A percentile compares a stretch with the other conserved stretches of the same genome.
phyloP scores from a whole-genome alignment of 2,888 invertebrate species.

The Sphaerophoria taeniata region DNA sequence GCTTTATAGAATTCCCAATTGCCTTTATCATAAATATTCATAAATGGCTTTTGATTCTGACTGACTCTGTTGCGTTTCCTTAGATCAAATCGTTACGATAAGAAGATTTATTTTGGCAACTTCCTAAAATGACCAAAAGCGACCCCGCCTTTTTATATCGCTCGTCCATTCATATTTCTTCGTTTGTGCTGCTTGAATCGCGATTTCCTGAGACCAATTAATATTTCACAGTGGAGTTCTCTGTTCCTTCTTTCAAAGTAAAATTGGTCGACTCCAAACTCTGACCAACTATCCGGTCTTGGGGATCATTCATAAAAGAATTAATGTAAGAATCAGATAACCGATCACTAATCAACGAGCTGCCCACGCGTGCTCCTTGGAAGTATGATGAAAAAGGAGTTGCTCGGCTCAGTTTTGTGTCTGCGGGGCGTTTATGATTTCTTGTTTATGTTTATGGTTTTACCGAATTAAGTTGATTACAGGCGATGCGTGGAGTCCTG shows the following conservation, averaged over 20 bases:
- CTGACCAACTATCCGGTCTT: not conserved
- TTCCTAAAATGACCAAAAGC: constrained; percentile 65
- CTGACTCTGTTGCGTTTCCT: constrained; percentile 54
- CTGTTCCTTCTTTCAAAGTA: constrained; percentile 1
- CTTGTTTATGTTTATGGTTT: constrained; percentile 55
- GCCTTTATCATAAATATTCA: constrained; percentile 67
- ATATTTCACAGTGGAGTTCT: constrained; percentile 39
- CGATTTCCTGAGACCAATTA: constrained; percentile 52
- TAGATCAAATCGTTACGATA: constrained; percentile 62
- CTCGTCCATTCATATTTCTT: not conserved
- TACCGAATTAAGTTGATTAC: constrained; percentile 27
- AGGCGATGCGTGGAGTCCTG: constrained; percentile 65
- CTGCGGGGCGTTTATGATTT: constrained; percentile 15
- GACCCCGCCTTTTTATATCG: constrained; percentile 1
- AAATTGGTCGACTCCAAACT: constrained; percentile 13
- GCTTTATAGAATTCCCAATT: constrained; percentile 58
- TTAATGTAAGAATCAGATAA: constrained; percentile 63
- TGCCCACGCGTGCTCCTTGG: constrained; percentile 52
- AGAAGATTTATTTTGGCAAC: constrained; percentile 68
- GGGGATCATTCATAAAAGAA: constrained; percentile 39
- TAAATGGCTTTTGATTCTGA: constrained; percentile 10
- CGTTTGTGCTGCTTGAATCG: not conserved
- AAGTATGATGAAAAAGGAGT: constrained; percentile 26
- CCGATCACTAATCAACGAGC: constrained; percentile 56
- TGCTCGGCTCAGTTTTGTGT: constrained; percentile 31